Evolutionary conservation across 2,113 vertebrate species (phyloP).

Genomic region (Solea solea): DNA sequence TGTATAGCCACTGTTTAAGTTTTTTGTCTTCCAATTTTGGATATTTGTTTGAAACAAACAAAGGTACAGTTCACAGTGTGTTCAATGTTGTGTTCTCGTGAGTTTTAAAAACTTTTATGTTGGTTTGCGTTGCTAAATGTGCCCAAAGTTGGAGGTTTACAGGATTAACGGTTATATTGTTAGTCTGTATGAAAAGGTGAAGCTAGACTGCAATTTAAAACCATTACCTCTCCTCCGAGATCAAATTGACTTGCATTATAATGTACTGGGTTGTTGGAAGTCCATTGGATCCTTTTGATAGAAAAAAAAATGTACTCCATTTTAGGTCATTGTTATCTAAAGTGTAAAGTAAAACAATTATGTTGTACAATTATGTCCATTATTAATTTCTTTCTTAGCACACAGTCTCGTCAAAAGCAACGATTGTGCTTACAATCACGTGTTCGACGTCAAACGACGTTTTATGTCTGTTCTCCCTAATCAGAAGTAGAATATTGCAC

Average conservation of each 20-base stretch:
- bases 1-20: too few relatives aligned
- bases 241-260: not conserved
- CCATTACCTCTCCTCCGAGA: not conserved
- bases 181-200: constrained; percentile 27
- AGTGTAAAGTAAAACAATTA: too few relatives aligned
- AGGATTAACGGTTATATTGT: constrained; percentile 15
- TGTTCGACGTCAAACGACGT: not conserved
- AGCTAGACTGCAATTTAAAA: not conserved
- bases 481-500: constrained; percentile 2
- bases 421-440: not conserved
- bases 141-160: constrained; percentile 18
- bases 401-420: too few relatives aligned
- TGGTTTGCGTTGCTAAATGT: too few relatives aligned
- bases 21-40: too few relatives aligned
- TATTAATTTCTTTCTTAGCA: too few relatives aligned
- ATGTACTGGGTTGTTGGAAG: not conserved
- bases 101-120: not conserved
- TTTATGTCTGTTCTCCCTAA: not conserved
- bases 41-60: too few relatives aligned
- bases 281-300: constrained; percentile 5
- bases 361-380: too few relatives aligned
- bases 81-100: not conserved
- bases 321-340: too few relatives aligned
- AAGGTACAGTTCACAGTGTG: too few relatives aligned
- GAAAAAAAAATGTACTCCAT: too few relatives aligned